A percentile compares a stretch with the other conserved stretches of the same genome.
phyloP scores from a whole-genome alignment of 2,888 invertebrate genomes.

The Myathropa florea region DNA sequence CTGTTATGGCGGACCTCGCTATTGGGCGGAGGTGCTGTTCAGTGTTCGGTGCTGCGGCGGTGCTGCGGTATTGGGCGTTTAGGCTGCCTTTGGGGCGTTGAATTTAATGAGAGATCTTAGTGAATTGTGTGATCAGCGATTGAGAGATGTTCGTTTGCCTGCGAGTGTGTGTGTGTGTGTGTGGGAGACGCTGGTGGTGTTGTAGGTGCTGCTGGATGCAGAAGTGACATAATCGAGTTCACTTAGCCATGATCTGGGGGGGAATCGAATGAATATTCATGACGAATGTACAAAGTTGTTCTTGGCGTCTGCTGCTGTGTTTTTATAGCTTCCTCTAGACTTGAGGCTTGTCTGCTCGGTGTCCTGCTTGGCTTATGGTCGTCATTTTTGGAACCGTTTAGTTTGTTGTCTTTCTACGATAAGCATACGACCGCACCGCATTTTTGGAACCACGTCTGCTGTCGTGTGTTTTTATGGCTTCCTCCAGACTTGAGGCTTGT shows the following conservation, averaged over 20 bases:
- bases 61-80: conserved; percentile 48
- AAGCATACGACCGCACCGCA: too few species aligned
- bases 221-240: not conserved
- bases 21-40: conserved; percentile 27
- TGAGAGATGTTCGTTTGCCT: not conserved
- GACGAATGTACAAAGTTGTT: not conserved
- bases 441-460: too few species aligned
- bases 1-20: conserved; percentile 8
- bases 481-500: too few species aligned
- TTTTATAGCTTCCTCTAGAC: not conserved
- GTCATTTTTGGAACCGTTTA: too few species aligned
- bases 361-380: too few species aligned
- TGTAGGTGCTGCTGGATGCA: too few species aligned
- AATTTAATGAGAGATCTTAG: not conserved
- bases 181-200: not conserved
- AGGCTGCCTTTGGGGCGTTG: conserved; percentile 7
- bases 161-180: not conserved
- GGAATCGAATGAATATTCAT: not conserved
- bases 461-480: too few species aligned
- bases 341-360: too few species aligned
- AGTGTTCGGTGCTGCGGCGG: not conserved
- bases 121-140: not conserved
- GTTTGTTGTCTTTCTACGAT: too few species aligned
- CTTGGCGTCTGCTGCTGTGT: not conserved
- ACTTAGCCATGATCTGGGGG: not conserved